Evolutionary conservation across 2,113 vertebrate species (phyloP).

Genomic region (Myiozetetes cayanensis): DNA sequence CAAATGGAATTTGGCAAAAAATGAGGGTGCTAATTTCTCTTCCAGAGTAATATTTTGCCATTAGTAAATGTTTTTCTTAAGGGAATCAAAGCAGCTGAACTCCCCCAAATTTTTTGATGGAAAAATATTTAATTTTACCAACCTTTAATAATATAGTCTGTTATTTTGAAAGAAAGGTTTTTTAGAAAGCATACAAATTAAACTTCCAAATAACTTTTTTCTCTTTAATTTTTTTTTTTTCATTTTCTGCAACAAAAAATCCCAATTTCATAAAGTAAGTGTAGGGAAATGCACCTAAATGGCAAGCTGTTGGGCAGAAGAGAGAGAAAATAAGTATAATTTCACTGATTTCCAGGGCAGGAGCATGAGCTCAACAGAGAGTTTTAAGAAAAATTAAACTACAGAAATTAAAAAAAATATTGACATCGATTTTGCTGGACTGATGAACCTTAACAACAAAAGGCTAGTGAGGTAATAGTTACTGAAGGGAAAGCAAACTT

Average conservation of each 20-base stretch:
- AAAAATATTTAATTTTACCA: background rate
- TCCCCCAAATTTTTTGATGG: background rate
- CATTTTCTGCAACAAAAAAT: background rate
- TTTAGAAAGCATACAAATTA: background rate
- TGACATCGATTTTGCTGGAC: background rate
- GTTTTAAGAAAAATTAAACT: background rate
- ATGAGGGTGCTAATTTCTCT: background rate
- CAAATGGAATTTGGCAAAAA: background rate
- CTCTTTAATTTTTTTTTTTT: background rate
- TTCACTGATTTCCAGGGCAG: background rate
- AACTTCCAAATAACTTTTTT: background rate
- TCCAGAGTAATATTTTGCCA: background rate
- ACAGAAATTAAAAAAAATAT: background rate
- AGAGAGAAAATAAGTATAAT: background rate
- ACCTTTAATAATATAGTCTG: background rate
- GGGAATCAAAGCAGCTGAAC: background rate
- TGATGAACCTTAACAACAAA: background rate
- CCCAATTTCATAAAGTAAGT: background rate
- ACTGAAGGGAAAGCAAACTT: background rate
- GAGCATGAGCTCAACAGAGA: background rate
- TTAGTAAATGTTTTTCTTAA: background rate
- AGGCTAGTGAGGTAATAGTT: background rate
- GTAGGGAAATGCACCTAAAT: background rate
- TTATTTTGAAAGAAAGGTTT: background rate
- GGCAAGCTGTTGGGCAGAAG: fast-evolving